phyloP scores from a whole-genome alignment of 2,113 vertebrate genomes.

The Elephantulus edwardii region DNA sequence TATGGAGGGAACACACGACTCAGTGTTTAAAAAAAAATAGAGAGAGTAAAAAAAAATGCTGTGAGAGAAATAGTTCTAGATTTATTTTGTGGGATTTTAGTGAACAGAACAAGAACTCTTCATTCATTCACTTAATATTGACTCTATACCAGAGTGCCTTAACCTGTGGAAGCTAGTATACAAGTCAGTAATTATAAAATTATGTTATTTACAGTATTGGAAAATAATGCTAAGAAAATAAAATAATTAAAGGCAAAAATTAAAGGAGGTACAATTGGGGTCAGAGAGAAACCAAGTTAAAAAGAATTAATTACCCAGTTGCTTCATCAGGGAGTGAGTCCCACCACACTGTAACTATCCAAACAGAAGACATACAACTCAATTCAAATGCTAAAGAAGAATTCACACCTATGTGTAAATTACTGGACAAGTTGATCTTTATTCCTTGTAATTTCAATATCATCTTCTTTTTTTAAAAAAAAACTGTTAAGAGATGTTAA shows the following conservation, averaged over 20 bases:
- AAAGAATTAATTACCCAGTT: background rate
- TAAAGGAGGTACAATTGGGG: background rate
- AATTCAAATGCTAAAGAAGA: background rate
- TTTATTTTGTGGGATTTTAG: background rate
- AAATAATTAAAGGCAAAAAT: conserved; percentile 21
- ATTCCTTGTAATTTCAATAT: background rate
- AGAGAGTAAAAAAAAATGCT: background rate
- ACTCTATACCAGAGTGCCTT: background rate
- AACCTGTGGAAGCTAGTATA: background rate
- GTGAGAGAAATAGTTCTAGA: background rate
- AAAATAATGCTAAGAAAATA: background rate
- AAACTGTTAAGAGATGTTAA: background rate
- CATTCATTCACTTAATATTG: conserved; percentile 14
- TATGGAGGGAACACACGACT: background rate
- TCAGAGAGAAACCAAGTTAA: background rate
- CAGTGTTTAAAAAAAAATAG: no score
- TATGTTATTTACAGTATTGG: background rate
- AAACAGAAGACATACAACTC: background rate
- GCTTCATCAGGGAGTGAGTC: background rate
- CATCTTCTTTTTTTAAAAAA: background rate
- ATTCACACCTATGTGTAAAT: background rate
- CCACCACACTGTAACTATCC: background rate
- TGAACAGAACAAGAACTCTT: background rate
- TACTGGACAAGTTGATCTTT: background rate
- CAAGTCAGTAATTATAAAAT: background rate